These are phyloP conservation scores for Corythornis cristatus DNA, from an alignment of 2,113 vertebrate species.

Conservation along the genomic window DNA sequence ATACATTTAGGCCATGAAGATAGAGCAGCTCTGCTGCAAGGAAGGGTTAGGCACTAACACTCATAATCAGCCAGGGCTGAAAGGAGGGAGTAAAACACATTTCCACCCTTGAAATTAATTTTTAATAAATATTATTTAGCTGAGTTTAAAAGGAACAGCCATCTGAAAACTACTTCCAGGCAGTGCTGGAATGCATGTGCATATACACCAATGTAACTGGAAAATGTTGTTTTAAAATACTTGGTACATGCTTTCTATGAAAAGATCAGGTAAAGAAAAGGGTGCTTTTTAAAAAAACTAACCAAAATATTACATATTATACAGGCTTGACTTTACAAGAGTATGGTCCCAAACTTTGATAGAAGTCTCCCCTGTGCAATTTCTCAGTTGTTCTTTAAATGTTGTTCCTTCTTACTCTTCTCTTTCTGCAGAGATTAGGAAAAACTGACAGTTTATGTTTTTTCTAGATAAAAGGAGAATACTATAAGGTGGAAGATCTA, in stretches of 20 bases:
- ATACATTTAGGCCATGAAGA: slow-evolving; percentile 35
- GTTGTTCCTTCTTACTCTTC: not conserved
- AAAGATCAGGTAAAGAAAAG: not conserved
- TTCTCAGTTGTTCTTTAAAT: not conserved
- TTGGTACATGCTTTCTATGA: not conserved
- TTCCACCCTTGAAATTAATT: not conserved
- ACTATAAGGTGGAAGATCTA: not conserved
- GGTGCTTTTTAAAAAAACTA: not conserved
- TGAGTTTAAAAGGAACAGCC: not conserved
- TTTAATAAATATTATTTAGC: not conserved
- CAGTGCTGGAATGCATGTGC: rapidly evolving
- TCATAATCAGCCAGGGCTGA: not conserved
- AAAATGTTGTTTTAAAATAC: not conserved
- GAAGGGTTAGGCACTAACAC: not conserved
- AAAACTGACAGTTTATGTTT: not conserved
- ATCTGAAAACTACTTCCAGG: not conserved
- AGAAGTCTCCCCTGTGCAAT: not conserved
- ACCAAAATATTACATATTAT: not conserved
- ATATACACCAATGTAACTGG: not conserved
- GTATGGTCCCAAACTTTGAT: rapidly evolving
- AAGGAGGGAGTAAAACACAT: not conserved
- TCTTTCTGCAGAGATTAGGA: not conserved
- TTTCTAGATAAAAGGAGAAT: not conserved
- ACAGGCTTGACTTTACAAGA: not conserved
- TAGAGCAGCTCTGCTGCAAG: not conserved